Percentiles rank a stretch among this genome's conserved stretches.
These are phyloP conservation scores for Clupea harengus DNA, from an alignment of 2,113 vertebrate genomes.

Conservation along the genomic window DNA sequence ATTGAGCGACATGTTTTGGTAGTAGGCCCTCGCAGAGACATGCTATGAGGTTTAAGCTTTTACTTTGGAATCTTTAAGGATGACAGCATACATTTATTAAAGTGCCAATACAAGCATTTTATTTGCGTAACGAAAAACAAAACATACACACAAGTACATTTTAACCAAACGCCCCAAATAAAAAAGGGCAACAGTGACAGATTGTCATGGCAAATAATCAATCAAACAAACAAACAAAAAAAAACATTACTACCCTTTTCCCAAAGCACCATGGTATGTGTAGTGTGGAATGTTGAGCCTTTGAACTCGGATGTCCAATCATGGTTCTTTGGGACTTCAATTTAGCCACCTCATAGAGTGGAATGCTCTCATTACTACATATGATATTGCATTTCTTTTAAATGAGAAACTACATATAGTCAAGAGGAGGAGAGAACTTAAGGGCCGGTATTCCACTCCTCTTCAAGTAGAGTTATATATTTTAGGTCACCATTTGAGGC, in stretches of 20 bases:
- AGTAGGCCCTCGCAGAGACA: not conserved
- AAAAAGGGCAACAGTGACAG: conserved; percentile 46
- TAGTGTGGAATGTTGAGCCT: conserved; percentile 41
- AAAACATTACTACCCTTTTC: conserved; percentile 39
- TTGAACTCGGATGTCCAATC: conserved; percentile 12
- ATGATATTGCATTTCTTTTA: not conserved
- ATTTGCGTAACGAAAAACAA: conserved; percentile 63
- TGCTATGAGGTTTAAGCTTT: not conserved
- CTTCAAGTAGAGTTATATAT: not conserved
- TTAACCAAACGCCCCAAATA: conserved; percentile 51
- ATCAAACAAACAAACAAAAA: not conserved
- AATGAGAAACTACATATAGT: not conserved
- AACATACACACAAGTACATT: conserved; percentile 54
- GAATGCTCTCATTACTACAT: not conserved
- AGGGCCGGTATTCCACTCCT: not conserved
- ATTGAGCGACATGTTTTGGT: not conserved
- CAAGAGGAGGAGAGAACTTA: not conserved
- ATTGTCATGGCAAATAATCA: conserved; percentile 67
- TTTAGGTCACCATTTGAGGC: not conserved
- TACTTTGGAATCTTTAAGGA: not conserved
- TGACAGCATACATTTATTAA: conserved; percentile 58
- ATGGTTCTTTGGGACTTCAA: conserved; percentile 7
- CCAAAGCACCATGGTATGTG: conserved; percentile 50
- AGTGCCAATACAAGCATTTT: conserved; percentile 68
- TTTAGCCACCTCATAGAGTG: conserved; percentile 7